These are phyloP conservation scores for Platysternon megacephalum DNA, from an alignment of 2,113 vertebrate species.

Conservation along the genomic window DNA sequence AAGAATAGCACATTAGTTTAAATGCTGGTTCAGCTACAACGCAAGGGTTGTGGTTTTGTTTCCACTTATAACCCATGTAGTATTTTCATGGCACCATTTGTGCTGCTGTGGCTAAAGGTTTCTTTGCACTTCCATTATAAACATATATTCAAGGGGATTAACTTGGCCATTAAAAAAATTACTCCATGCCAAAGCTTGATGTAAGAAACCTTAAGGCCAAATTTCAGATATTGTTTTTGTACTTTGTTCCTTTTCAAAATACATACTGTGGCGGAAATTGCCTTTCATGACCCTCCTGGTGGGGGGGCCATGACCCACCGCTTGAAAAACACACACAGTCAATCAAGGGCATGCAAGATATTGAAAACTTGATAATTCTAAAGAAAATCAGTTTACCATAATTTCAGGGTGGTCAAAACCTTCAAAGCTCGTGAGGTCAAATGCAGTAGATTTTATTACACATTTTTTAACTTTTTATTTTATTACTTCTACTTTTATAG, in stretches of 20 bases:
- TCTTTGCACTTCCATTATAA: conserved; percentile 32
- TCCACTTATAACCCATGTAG: conserved; percentile 52
- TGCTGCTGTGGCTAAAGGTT: not conserved
- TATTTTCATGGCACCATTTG: conserved; percentile 53
- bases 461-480: not conserved
- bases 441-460: not conserved
- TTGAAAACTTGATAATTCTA: not conserved
- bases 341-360: not conserved
- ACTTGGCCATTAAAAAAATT: not conserved
- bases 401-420: not conserved
- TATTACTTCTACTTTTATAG: not conserved
- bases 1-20: conserved; percentile 53
- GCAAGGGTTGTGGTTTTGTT: conserved; percentile 68
- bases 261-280: not conserved
- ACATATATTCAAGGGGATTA: not conserved
- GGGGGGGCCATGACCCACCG: not conserved
- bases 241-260: not conserved
- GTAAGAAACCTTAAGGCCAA: not conserved
- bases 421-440: not conserved
- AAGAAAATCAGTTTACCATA: not conserved
- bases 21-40: conserved; percentile 51
- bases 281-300: no score
- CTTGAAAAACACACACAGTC: not conserved
- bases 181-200: not conserved
- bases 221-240: not conserved